phyloP scores from a whole-genome alignment of 1,140 invertebrate species.

The Popillia japonica region DNA sequence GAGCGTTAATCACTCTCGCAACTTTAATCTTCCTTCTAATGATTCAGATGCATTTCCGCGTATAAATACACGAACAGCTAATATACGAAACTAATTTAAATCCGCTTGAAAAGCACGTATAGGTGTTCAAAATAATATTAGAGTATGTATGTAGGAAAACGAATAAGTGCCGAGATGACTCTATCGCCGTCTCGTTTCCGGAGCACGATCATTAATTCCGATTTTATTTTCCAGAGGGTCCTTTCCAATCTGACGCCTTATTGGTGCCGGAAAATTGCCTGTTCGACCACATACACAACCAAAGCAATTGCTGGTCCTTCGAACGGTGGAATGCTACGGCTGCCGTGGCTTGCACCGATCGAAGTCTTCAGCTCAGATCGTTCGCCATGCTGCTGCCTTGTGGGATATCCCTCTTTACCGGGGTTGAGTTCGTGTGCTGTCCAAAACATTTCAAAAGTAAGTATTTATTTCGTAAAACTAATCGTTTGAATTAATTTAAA shows the following conservation, averaged over 20 bases:
- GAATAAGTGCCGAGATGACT: neutral
- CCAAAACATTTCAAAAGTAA: slow-evolving; percentile 88
- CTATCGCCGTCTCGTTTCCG: slow-evolving; percentile 3
- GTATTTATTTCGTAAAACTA: slow-evolving; percentile 46
- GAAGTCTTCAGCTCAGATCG: slow-evolving; percentile 87
- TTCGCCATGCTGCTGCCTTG: slow-evolving; percentile 98
- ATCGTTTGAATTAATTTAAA: no score
- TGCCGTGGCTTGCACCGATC: slow-evolving; percentile 84
- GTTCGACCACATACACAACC: slow-evolving; percentile 98
- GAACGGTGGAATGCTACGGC: slow-evolving; percentile 95
- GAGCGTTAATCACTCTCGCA: slow-evolving; percentile 2
- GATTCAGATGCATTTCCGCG: neutral
- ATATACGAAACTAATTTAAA: neutral
- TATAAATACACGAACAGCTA: neutral
- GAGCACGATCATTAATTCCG: slow-evolving; percentile 3
- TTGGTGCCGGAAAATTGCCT: slow-evolving; percentile 98
- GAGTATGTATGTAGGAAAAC: neutral
- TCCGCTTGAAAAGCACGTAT: neutral
- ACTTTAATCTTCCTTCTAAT: neutral
- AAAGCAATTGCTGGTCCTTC: slow-evolving; percentile 92
- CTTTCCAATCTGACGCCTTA: slow-evolving; percentile 98
- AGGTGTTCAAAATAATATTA: neutral
- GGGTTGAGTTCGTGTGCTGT: slow-evolving; percentile 99
- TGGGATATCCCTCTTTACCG: slow-evolving; percentile 95
- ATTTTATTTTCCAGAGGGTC: slow-evolving; percentile 80